Evolutionary conservation across 2,888 invertebrate species (phyloP).

Genomic region (Caenorhabditis doughertyi): DNA sequence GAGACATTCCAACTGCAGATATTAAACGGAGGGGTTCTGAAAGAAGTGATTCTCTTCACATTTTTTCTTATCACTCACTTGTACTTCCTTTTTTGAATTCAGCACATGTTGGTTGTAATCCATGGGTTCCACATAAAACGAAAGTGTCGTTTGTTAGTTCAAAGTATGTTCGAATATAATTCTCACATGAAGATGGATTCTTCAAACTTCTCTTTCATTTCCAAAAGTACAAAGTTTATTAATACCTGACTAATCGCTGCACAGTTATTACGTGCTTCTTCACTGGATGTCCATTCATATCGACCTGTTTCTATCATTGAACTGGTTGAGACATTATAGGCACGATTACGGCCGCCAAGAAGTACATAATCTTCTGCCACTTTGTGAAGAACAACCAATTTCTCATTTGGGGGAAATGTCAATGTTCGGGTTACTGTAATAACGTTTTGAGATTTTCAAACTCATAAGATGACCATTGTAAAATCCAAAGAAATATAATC

Average conservation of each 20-base stretch:
- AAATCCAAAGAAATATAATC: too few relatives aligned
- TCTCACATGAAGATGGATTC: conserved; percentile 61
- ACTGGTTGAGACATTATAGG: conserved; percentile 63
- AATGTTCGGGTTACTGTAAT: conserved; percentile 53
- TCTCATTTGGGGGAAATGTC: conserved; percentile 32
- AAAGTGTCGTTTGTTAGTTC: conserved; percentile 57
- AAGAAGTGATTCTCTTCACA: background rate
- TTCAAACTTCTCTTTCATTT: conserved; percentile 1
- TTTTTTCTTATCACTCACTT: conserved; percentile 27
- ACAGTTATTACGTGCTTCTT: conserved; percentile 59
- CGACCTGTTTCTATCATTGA: conserved; percentile 50
- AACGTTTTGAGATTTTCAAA: background rate
- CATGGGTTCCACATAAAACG: conserved; percentile 70
- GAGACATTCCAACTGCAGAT: conserved; percentile 57
- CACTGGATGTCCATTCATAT: conserved; percentile 63
- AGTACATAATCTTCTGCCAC: conserved; percentile 36
- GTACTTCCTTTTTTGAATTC: conserved; percentile 47
- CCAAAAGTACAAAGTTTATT: background rate
- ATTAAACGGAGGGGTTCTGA: conserved; percentile 43
- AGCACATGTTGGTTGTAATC: conserved; percentile 66
- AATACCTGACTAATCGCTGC: conserved; percentile 57
- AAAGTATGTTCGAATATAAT: conserved; percentile 70
- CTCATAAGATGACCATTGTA: too few relatives aligned
- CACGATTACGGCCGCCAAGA: conserved; percentile 63
- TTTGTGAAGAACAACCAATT: conserved; percentile 57